A percentile compares a stretch with the other conserved stretches of the same genome.
Conservation (phyloP, 2,797 vertebrate genomes). For the Syngnathus acus region DNA sequence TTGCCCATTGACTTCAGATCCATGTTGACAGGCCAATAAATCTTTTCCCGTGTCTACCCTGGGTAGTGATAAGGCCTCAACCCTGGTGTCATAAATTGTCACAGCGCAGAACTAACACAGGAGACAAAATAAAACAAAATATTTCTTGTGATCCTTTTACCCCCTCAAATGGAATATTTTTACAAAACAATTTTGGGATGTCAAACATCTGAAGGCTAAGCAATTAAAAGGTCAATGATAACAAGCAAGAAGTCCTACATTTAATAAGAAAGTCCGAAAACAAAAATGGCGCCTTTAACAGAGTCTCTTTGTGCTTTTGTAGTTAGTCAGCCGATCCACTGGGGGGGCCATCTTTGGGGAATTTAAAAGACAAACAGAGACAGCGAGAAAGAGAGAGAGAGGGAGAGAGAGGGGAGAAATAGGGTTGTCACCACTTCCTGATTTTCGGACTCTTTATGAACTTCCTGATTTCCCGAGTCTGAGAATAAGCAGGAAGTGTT, state of each 20-base stretch:
- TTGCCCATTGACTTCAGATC: conserved; percentile 43
- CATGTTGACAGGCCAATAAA: conserved; percentile 27
- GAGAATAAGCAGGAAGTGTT: conserved; percentile 37
- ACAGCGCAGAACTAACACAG: conserved; percentile 66
- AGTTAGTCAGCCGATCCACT: conserved; percentile 66
- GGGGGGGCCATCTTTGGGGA: conserved; percentile 65
- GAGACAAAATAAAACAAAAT: conserved; percentile 25
- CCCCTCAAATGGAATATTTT: conserved; percentile 39
- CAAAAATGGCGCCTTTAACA: conserved; percentile 43
- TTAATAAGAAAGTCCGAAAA: conserved; percentile 34
- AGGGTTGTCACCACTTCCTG: not conserved
- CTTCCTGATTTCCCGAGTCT: conserved; percentile 26
- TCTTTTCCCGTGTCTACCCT: conserved; percentile 43
- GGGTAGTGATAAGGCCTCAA: conserved; percentile 64
- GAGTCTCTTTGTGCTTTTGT: conserved; percentile 71
- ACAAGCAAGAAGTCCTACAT: conserved; percentile 12
- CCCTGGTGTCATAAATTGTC: conserved; percentile 74
- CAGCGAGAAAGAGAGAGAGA: conserved; percentile 25
- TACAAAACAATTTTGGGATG: conserved; percentile 44
- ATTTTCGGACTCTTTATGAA: conserved; percentile 26
- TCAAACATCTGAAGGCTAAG: conserved; percentile 51
- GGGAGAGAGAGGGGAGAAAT: conserved; percentile 13
- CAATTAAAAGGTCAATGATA: conserved; percentile 11
- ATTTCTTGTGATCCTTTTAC: conserved; percentile 30
- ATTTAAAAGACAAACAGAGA: conserved; percentile 42